Percentiles rank a stretch among this genome's conserved stretches.
Conservation (phyloP, 2,797 vertebrate species). For the Streptopelia turtur region DNA sequence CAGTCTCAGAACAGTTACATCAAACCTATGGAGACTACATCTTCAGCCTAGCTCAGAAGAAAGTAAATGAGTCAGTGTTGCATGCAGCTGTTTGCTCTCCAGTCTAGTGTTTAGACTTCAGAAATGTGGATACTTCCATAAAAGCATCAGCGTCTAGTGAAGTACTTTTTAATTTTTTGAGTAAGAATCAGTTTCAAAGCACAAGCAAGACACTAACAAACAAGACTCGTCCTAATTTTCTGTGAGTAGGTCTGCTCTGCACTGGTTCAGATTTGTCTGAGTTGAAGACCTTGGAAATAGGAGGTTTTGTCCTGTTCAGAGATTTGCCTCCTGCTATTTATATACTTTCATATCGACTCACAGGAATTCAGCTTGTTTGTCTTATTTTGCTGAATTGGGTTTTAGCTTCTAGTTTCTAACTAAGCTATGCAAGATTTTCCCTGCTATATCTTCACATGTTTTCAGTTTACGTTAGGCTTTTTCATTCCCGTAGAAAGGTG, state of each 20-base stretch:
- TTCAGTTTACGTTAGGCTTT: background rate
- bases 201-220: background rate
- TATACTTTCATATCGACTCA: background rate
- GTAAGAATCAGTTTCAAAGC: background rate
- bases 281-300: background rate
- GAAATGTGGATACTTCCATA: background rate
- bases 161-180: background rate
- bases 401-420: background rate
- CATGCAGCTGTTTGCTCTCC: background rate
- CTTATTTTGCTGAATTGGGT: background rate
- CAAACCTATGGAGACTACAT: background rate
- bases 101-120: background rate
- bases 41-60: background rate
- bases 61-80: background rate
- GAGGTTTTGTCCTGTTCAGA: background rate
- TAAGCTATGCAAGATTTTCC: background rate
- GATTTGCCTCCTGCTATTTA: background rate
- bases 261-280: background rate
- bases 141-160: background rate
- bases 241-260: background rate
- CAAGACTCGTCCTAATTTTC: background rate
- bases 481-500: background rate
- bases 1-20: background rate
- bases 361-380: background rate
- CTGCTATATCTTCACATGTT: fast-evolving